Conservation (phyloP, 2,797 vertebrate species). For the Galagoides demidoff region DNA sequence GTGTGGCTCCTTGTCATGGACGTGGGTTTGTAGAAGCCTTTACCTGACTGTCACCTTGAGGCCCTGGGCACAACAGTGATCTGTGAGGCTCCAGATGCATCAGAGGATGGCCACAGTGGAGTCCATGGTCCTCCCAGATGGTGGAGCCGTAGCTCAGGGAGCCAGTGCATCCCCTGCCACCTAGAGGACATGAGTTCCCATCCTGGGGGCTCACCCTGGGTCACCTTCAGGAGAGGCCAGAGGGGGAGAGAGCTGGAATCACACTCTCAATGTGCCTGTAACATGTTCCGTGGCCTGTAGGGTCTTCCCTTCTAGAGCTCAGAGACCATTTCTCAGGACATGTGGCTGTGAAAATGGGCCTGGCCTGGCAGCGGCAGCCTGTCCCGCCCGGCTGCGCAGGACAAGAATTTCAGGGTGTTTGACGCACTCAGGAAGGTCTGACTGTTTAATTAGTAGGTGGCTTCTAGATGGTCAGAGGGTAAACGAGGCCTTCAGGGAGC, state of each 20-base stretch:
- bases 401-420: neutral
- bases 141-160: fast-evolving
- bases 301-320: neutral
- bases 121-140: fast-evolving
- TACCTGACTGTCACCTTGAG: fast-evolving
- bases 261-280: fast-evolving
- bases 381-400: fast-evolving
- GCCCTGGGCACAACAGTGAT: fast-evolving
- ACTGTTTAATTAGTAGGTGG: neutral
- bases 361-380: neutral
- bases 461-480: neutral
- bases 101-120: fast-evolving
- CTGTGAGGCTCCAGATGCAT: fast-evolving
- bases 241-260: neutral
- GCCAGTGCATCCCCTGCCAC: fast-evolving
- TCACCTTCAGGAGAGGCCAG: neutral
- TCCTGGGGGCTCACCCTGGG: neutral
- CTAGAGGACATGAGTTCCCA: fast-evolving
- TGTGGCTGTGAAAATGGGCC: neutral
- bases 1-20: neutral
- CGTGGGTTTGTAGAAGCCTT: neutral
- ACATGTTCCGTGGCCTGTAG: neutral
- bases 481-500: fast-evolving
- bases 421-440: neutral
- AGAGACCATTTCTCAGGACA: neutral